Base-by-base conservation (phyloP, 2,888 invertebrate genomes). In the Ptilodon capucinus region DNA sequence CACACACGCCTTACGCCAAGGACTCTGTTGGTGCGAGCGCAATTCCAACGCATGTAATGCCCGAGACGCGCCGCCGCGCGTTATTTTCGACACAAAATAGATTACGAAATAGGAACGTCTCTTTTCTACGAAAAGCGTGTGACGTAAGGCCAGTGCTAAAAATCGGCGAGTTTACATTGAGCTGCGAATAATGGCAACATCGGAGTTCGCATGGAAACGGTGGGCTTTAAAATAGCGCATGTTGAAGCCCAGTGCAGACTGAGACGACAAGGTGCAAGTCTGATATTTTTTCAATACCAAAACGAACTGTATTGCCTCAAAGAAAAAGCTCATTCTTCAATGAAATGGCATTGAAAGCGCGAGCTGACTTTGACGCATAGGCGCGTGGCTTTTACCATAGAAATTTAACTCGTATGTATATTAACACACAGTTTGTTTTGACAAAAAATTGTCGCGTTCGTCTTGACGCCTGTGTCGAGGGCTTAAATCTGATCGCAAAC, bases 1-100 rank as follows among this genome's bases (percentile, higher is more conserved):
- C 86, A 87, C 64, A 87, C 64, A 50, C 65, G 80, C 57, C 79
- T 77, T 78, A 76, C 76, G 73, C 80, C 82, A 86, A 86, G 84
- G 84, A 85, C 84, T 83, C 60, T 52, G 65, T 58, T 63, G 64
- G 69, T 61, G 66, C 55, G 56, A 48, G 51, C 50, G 54, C 55
- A 57, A 64, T 54, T 50, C 49, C 61, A 50, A 63, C 63, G 65
- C 66, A 60, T 45, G 64, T 19, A 19, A 38, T 60, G 66, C 52
- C 54, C 48, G 56, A 55, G 61, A 52, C 64, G 64, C 51, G 36
- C 5, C 55, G 64, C 13, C 18, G 11, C 7, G 5, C 55, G 64
- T 69, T 77, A 78, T 76, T 79, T 76, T 74, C n/a, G 51, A 54
- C 57, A 54, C 52, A 42, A 62, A 65, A 64, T 65, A 65, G 59